A percentile compares a stretch with the other conserved stretches of the same genome.
These are phyloP conservation scores for Blomia tropicalis DNA, from an alignment of 2,888 invertebrate genomes.

Conservation along the genomic window DNA sequence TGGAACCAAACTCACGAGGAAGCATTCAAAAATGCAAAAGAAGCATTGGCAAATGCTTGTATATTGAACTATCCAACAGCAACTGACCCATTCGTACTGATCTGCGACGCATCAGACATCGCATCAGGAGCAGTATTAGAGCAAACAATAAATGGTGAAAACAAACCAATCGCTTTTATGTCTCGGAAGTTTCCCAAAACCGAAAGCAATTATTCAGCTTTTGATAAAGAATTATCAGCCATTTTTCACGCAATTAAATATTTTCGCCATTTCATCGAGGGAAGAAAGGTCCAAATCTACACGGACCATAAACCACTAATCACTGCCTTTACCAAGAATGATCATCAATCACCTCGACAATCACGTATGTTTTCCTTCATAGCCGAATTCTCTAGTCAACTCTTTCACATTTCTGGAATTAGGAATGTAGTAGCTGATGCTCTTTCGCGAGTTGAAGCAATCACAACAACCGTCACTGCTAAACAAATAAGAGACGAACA, in stretches of 20 bases:
- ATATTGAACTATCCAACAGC: slow-evolving; percentile 20
- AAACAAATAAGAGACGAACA: neutral
- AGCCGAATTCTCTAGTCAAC: slow-evolving; percentile 34
- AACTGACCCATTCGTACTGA: slow-evolving; percentile 8
- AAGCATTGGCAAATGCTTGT: slow-evolving; percentile 19
- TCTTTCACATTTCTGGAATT: slow-evolving; percentile 31
- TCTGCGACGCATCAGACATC: slow-evolving; percentile 35
- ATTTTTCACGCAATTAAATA: slow-evolving; percentile 30
- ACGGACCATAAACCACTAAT: slow-evolving; percentile 29
- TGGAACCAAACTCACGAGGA: slow-evolving; percentile 3
- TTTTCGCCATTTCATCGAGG: slow-evolving; percentile 30
- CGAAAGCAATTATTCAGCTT: slow-evolving; percentile 18
- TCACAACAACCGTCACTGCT: neutral
- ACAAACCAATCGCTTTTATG: slow-evolving; percentile 26
- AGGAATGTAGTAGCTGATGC: slow-evolving; percentile 20
- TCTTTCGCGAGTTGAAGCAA: slow-evolving; percentile 15
- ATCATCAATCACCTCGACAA: slow-evolving; percentile 34
- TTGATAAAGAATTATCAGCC: slow-evolving; percentile 31
- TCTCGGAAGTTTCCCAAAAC: slow-evolving; percentile 11
- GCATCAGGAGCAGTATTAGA: slow-evolving; percentile 31
- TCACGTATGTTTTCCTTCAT: slow-evolving; percentile 32
- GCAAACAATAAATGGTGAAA: slow-evolving; percentile 26
- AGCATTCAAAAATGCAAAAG: slow-evolving; percentile 21
- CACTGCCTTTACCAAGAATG: slow-evolving; percentile 33
- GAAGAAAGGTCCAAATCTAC: slow-evolving; percentile 14